phyloP scores from a whole-genome alignment of 2,113 vertebrate species.

The Chlamydotis undulata region DNA sequence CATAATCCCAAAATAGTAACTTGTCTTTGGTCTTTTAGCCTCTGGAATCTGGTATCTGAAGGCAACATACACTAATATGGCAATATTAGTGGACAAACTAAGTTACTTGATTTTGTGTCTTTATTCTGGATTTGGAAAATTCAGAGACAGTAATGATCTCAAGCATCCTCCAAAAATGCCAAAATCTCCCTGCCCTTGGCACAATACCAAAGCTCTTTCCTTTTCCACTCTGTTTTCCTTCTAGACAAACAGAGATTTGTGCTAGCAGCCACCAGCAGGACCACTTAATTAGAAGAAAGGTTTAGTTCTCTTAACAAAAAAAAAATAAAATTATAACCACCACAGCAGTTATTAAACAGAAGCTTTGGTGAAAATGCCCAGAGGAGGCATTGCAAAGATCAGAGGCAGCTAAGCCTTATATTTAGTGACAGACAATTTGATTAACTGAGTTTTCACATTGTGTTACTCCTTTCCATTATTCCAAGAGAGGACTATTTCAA shows the following conservation, averaged over 20 bases:
- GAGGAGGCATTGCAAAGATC: neutral
- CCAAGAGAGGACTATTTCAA: neutral
- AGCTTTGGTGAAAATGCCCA: neutral
- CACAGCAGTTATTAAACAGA: neutral
- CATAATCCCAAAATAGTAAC: neutral
- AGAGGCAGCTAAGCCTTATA: neutral
- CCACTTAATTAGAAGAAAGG: neutral
- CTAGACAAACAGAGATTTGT: neutral
- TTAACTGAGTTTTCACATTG: slow-evolving; percentile 2
- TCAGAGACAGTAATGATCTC: neutral
- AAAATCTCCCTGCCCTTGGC: neutral
- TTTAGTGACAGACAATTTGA: slow-evolving; percentile 7
- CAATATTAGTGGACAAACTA: neutral
- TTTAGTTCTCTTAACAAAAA: neutral
- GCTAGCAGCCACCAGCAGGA: neutral
- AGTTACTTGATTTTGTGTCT: neutral
- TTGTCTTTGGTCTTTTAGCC: neutral
- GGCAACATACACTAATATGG: neutral
- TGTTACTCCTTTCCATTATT: neutral
- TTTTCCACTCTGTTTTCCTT: neutral
- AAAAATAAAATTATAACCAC: neutral
- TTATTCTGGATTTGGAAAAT: neutral
- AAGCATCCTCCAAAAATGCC: neutral
- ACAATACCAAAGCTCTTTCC: neutral
- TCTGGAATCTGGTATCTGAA: neutral